Evolutionary conservation across 1,140 invertebrate genomes (phyloP).

Genomic region (Carposina sasakii): DNA sequence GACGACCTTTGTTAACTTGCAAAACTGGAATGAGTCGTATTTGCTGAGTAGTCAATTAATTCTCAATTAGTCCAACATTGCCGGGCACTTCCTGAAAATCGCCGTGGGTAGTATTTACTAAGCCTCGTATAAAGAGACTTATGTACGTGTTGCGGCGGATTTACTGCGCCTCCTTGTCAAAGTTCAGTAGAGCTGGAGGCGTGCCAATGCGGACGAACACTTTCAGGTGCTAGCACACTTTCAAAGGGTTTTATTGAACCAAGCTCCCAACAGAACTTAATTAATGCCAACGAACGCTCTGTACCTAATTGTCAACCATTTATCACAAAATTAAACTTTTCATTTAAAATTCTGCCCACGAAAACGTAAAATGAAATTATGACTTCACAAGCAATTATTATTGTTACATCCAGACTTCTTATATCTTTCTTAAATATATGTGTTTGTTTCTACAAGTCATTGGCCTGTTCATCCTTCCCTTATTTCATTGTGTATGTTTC

Average conservation of each 20-base stretch:
- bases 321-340: no score
- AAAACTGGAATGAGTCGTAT: conserved; percentile 27
- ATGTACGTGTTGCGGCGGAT: no score
- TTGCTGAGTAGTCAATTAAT: no score
- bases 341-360: no score
- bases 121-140: no score
- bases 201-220: conserved; percentile 50
- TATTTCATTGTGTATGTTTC: conserved; percentile 50
- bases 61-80: no score
- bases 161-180: conserved; percentile 51
- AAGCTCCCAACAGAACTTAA: conserved; percentile 26
- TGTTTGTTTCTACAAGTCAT: conserved; percentile 47
- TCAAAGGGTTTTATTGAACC: conserved; percentile 36
- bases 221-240: conserved; percentile 50
- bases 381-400: not conserved
- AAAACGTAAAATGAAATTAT: no score
- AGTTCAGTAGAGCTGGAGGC: conserved; percentile 65
- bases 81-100: no score
- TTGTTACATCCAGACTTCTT: not conserved
- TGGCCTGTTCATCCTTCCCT: conserved; percentile 48
- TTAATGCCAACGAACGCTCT: conserved; percentile 17
- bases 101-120: no score
- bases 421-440: conserved; percentile 14
- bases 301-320: not conserved
- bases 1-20: conserved; percentile 35